Conservation (phyloP, 2,113 vertebrate species). For the Panthera uncia region DNA sequence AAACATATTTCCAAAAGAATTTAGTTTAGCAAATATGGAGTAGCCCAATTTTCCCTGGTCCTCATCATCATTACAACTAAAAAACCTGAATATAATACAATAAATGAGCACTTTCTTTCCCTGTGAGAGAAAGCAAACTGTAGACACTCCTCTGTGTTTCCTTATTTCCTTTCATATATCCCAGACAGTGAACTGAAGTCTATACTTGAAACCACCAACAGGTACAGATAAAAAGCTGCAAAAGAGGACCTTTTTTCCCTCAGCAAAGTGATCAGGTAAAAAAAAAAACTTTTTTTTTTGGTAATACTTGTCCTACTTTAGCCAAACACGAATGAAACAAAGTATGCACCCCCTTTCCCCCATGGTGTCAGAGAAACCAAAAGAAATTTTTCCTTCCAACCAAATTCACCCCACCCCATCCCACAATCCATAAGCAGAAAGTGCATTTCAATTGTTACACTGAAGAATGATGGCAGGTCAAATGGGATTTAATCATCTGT, state of each 20-base stretch:
- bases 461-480: not conserved
- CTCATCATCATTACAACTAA: not conserved
- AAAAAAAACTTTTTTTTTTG: not conserved
- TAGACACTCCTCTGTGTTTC: not conserved
- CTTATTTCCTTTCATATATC: not conserved
- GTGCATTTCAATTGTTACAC: not conserved
- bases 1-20: not conserved
- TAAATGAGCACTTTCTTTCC: not conserved
- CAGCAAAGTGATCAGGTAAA: not conserved
- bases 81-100: not conserved
- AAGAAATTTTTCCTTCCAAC: not conserved
- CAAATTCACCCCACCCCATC: not conserved
- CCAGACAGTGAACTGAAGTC: not conserved
- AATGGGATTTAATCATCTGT: not conserved
- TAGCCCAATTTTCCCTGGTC: too few relatives aligned
- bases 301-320: not conserved
- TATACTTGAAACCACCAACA: not conserved
- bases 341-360: not conserved
- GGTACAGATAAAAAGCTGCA: not conserved
- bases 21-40: not conserved
- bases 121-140: not conserved
- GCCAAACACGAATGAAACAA: not conserved
- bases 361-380: not conserved
- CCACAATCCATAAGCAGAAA: not conserved
- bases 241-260: not conserved